Evolutionary conservation across 2,113 vertebrate genomes (phyloP).

Genomic region (Dicrurus megarhynchus): DNA sequence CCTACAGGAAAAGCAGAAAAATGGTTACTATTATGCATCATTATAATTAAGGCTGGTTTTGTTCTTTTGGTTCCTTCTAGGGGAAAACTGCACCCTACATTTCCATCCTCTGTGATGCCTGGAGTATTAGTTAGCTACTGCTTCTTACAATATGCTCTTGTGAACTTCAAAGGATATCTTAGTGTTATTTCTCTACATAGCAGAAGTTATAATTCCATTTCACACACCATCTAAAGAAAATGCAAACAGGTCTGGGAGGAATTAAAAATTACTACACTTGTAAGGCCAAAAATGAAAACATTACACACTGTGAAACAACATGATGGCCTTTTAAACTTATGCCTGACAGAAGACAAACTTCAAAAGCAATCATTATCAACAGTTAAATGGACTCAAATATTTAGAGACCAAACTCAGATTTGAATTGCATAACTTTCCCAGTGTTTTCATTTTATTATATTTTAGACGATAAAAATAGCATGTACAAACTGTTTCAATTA

Average conservation of each 20-base stretch:
- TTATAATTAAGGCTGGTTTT: not conserved
- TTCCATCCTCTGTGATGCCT: not conserved
- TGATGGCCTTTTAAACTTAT: not conserved
- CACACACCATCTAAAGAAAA: constrained; percentile 29
- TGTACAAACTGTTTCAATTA: constrained; percentile 24
- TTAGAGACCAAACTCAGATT: constrained; percentile 11
- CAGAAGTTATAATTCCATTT: constrained; percentile 13
- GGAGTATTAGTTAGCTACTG: not conserved
- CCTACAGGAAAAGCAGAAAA: constrained; percentile 70
- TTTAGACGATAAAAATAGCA: constrained; percentile 34
- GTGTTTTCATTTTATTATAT: constrained; percentile 1
- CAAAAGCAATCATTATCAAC: constrained; percentile 35
- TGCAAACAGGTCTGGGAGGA: not conserved
- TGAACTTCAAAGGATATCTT: constrained; percentile 33
- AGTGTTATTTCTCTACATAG: not conserved
- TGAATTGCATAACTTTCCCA: not conserved
- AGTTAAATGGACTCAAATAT: not conserved
- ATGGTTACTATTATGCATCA: not conserved
- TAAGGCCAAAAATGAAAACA: constrained; percentile 13
- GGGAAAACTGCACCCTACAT: not conserved
- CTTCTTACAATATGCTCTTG: not conserved
- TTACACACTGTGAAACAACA: not conserved
- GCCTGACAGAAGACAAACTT: constrained; percentile 39
- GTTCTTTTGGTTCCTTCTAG: not conserved
- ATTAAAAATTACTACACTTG: constrained; percentile 30